Percentiles rank a stretch among this genome's conserved stretches.
Conservation (phyloP, 2,113 vertebrate species). For the Daubentonia madagascariensis region DNA sequence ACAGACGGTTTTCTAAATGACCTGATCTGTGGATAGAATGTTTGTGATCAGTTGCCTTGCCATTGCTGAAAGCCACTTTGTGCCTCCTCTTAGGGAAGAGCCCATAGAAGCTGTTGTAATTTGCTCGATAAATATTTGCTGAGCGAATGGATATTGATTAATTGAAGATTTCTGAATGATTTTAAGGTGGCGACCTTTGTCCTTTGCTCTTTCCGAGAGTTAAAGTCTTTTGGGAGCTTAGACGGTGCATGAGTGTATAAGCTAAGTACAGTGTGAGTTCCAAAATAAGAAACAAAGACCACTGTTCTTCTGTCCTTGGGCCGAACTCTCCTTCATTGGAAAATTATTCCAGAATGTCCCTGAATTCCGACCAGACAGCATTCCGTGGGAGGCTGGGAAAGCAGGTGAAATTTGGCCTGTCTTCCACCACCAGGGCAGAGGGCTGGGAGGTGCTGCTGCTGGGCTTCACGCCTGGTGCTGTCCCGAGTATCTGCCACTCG, state of each 20-base stretch:
- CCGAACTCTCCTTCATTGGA: accelerated
- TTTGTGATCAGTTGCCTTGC: background rate
- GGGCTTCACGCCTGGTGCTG: background rate
- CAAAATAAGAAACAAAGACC: too few species aligned
- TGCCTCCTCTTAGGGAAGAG: background rate
- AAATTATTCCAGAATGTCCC: too few species aligned
- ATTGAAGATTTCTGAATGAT: background rate
- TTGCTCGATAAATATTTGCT: background rate
- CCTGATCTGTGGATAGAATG: background rate
- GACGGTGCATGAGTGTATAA: background rate
- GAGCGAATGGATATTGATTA: background rate
- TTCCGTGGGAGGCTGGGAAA: accelerated
- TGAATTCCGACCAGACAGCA: background rate
- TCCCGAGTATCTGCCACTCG: too few species aligned
- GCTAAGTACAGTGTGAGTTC: accelerated
- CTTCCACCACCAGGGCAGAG: accelerated
- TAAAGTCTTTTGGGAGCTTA: background rate
- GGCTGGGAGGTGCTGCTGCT: accelerated
- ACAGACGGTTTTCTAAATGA: background rate
- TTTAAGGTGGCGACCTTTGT: background rate
- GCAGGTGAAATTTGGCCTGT: background rate
- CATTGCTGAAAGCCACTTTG: too few species aligned
- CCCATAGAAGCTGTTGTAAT: accelerated
- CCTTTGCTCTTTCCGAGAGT: background rate
- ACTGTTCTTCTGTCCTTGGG: accelerated